Evolutionary conservation across 2,113 vertebrate genomes (phyloP).

Genomic region (Stercorarius parasiticus): DNA sequence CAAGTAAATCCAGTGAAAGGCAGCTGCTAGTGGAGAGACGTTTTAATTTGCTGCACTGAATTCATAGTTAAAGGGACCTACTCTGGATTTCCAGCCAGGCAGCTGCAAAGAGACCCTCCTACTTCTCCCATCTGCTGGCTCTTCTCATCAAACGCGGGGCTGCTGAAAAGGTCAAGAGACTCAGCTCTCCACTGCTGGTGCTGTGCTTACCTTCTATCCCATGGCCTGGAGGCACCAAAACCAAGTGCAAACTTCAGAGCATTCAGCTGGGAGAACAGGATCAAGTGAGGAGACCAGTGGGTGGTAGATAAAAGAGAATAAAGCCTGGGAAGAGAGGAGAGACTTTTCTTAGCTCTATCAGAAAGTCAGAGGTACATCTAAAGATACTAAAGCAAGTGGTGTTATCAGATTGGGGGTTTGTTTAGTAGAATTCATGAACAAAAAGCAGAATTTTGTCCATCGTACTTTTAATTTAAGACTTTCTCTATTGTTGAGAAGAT

Average conservation of each 20-base stretch:
- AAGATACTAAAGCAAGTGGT: neutral
- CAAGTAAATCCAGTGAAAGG: neutral
- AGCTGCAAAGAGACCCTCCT: neutral
- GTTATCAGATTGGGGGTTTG: neutral
- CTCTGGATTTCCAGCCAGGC: neutral
- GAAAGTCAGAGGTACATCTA: neutral
- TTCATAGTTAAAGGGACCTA: neutral
- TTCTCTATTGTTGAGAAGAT: neutral
- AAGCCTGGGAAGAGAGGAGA: neutral
- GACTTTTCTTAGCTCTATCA: neutral
- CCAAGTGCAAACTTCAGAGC: neutral
- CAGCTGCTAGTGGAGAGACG: neutral
- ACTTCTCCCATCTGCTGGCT: neutral
- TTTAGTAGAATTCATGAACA: neutral
- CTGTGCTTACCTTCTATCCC: neutral
- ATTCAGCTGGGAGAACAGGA: neutral
- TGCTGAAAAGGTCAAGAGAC: neutral
- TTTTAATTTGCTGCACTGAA: neutral
- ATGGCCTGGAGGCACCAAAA: neutral
- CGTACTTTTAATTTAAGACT: neutral
- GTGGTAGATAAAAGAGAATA: neutral
- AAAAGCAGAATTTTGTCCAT: neutral
- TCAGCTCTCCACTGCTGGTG: neutral
- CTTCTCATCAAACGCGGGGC: neutral
- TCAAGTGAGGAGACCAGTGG: neutral